Evolutionary conservation across 23 tunicate genomes (phyloP).

Genomic region (Corella eumyota): DNA sequence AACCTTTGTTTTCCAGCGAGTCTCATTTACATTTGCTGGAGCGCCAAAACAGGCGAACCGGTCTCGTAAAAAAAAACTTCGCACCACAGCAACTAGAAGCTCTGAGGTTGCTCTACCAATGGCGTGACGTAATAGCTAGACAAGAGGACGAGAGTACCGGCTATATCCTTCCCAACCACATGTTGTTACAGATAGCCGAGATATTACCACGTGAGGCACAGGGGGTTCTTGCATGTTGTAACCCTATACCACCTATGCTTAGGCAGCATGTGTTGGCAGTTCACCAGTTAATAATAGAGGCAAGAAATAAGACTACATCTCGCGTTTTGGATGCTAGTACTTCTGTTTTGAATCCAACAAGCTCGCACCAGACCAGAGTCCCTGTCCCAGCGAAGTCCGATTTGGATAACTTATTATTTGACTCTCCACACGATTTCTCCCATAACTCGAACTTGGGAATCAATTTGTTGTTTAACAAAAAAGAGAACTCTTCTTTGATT

Average conservation of each 20-base stretch:
- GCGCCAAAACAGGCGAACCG: conserved; percentile 16
- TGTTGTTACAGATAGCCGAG: conserved; percentile 97
- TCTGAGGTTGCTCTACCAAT: conserved; percentile 44
- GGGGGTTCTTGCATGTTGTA: conserved; percentile 86
- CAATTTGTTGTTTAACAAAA: background rate
- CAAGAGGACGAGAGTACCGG: conserved; percentile 94
- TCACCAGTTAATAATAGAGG: conserved; percentile 64
- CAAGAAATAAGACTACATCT: conserved; percentile 14
- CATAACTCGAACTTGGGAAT: background rate
- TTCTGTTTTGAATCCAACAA: background rate
- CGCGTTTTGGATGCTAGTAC: background rate
- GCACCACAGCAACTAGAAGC: conserved; percentile 74
- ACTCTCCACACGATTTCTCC: conserved; percentile 77
- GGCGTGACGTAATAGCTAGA: conserved; percentile 93
- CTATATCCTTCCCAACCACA: conserved; percentile 93
- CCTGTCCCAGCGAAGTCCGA: conserved; percentile 76
- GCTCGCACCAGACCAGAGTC: conserved; percentile 6
- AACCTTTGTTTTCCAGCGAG: conserved; percentile 31
- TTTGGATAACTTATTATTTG: conserved; percentile 22
- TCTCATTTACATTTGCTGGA: conserved; percentile 49
- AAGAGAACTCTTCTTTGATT: too few species aligned
- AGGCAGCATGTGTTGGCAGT: conserved; percentile 68
- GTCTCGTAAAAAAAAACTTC: conserved; percentile 3
- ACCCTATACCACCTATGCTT: conserved; percentile 79
- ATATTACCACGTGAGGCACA: conserved; percentile 85